Evolutionary conservation across 2,888 invertebrate genomes (phyloP).

Genomic region (Himalopsyche tibetana): DNA sequence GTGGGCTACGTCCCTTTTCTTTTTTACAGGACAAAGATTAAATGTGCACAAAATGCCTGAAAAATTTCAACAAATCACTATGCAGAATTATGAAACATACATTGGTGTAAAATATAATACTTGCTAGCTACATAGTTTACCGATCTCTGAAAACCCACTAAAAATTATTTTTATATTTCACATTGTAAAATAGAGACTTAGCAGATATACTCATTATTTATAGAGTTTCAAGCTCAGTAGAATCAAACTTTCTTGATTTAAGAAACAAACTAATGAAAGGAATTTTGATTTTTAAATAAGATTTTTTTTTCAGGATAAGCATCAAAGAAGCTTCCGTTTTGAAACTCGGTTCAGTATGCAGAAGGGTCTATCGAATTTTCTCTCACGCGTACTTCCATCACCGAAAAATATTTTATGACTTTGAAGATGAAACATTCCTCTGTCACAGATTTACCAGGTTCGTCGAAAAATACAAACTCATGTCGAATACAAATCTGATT

Average conservation of each 20-base stretch:
- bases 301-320: conserved; percentile 86
- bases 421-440: conserved; percentile 96
- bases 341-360: conserved; percentile 98
- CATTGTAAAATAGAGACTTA: too few species aligned
- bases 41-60: too few species aligned
- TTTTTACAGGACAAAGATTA: too few species aligned
- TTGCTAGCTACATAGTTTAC: too few species aligned
- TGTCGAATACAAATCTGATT: conserved; percentile 98
- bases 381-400: conserved; percentile 99
- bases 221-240: background rate
- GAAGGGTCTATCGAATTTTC: conserved; percentile 99
- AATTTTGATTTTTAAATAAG: background rate
- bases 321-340: conserved; percentile 99
- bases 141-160: too few species aligned
- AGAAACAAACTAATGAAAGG: background rate
- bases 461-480: conserved; percentile 98
- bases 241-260: background rate
- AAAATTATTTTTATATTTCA: too few species aligned
- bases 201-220: too few species aligned
- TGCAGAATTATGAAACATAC: too few species aligned
- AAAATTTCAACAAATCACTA: too few species aligned
- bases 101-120: too few species aligned
- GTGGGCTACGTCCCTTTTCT: too few species aligned
- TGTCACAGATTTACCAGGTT: conserved; percentile 98
- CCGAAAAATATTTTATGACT: conserved; percentile 96